Evolutionary conservation across 1,140 invertebrate genomes (phyloP).

Genomic region (Aradophagus sp.): DNA sequence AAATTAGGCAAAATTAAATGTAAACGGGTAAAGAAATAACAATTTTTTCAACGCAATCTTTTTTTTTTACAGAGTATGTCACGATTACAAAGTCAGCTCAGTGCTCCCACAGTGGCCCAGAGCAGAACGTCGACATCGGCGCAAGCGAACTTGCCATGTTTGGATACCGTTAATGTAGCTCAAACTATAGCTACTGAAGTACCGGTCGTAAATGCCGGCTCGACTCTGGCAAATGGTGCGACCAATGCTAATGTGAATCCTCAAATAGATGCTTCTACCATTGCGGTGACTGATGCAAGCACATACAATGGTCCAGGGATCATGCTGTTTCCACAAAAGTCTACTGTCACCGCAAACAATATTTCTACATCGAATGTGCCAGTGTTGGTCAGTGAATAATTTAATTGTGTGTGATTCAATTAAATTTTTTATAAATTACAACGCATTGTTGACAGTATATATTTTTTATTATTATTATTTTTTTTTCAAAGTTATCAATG

Average conservation of each 20-base stretch:
- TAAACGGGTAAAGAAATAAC: slow-evolving; percentile 15
- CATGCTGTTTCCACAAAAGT: slow-evolving; percentile 75
- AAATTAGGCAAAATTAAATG: slow-evolving; percentile 27
- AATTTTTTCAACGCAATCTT: background rate
- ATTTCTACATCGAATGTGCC: slow-evolving; percentile 75
- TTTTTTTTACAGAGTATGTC: slow-evolving; percentile 66
- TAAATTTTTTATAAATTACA: background rate
- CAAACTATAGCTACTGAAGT: slow-evolving; percentile 63
- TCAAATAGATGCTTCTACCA: slow-evolving; percentile 66
- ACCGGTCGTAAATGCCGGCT: slow-evolving; percentile 58
- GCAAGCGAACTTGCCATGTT: slow-evolving; percentile 63
- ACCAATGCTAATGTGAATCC: slow-evolving; percentile 64
- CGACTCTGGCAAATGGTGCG: slow-evolving; percentile 63
- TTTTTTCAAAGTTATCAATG: no score
- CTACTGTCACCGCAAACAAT: slow-evolving; percentile 62
- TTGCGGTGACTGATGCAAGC: slow-evolving; percentile 63
- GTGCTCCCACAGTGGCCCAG: slow-evolving; percentile 61
- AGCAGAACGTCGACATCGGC: slow-evolving; percentile 61
- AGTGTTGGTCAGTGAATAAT: slow-evolving; percentile 69
- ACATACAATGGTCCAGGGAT: slow-evolving; percentile 76
- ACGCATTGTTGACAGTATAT: no score
- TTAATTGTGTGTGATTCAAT: no score
- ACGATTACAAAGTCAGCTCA: slow-evolving; percentile 70
- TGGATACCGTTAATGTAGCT: slow-evolving; percentile 61
- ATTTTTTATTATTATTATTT: no score